phyloP scores from a whole-genome alignment of 2,113 vertebrate species.

The Oxyruncus cristatus region DNA sequence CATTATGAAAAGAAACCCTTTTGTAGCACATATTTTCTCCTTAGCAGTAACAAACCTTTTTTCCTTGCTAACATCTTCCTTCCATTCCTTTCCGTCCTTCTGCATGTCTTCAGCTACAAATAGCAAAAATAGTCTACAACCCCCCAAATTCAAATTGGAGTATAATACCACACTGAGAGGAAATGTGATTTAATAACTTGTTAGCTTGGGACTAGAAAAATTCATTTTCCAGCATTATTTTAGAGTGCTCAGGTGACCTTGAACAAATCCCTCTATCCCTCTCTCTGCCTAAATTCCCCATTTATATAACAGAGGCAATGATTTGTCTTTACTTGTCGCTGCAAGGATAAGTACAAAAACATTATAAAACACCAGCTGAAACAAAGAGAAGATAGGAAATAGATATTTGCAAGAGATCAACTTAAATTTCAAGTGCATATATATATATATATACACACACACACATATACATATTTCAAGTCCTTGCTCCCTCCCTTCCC shows the following conservation, averaged over 20 bases:
- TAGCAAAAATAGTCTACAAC: not conserved
- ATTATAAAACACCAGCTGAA: not conserved
- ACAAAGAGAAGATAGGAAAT: not conserved
- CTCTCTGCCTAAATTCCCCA: not conserved
- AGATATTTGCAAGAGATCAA: not conserved
- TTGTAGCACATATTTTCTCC: not conserved
- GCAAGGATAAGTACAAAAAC: not conserved
- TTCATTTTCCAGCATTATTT: conserved; percentile 28
- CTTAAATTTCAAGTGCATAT: not conserved
- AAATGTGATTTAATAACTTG: conserved; percentile 51
- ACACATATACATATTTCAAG: not conserved
- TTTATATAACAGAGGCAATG: not conserved
- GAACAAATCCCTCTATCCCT: conserved; percentile 30
- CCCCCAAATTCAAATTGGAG: not conserved
- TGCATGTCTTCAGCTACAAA: not conserved
- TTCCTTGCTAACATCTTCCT: not conserved
- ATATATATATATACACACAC: not conserved
- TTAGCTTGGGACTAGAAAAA: conserved; percentile 52
- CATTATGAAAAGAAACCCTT: not conserved
- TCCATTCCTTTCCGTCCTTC: not conserved
- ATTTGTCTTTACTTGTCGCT: not conserved
- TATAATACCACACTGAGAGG: not conserved
- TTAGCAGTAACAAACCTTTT: not conserved
- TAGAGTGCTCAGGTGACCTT: conserved; percentile 27
- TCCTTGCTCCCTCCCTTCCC: not conserved